Evolutionary conservation across 2,888 invertebrate species (phyloP).

Genomic region (Dynastes maya): DNA sequence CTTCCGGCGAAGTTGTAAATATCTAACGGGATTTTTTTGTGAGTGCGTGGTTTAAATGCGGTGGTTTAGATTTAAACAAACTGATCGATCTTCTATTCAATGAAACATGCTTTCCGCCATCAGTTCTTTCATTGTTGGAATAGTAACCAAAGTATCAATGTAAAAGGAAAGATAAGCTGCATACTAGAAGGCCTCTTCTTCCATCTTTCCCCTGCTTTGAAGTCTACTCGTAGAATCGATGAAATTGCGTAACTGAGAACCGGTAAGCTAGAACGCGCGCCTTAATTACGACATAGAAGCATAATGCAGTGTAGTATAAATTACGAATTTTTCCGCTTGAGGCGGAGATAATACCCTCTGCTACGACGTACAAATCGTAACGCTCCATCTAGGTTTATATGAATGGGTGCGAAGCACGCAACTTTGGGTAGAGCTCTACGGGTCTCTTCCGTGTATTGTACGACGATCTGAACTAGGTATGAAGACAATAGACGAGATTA

Average conservation of each 20-base stretch:
- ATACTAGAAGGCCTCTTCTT: not conserved
- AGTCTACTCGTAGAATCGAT: not conserved
- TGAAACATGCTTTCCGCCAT: no score
- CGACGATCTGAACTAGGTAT: no score
- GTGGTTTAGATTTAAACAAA: no score
- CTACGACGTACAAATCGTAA: conserved; percentile 3
- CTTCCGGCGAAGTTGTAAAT: no score
- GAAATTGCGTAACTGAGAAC: conserved; percentile 8
- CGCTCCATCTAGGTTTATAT: not conserved
- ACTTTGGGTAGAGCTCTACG: not conserved
- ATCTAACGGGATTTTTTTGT: no score
- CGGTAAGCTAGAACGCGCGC: conserved; percentile 7
- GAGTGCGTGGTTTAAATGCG: no score
- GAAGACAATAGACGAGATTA: no score
- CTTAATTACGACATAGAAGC: conserved; percentile 12
- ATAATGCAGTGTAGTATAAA: conserved; percentile 1
- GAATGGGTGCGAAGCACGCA: conserved; percentile 11
- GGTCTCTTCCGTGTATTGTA: conserved; percentile 13
- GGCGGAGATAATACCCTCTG: conserved; percentile 18
- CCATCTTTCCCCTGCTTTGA: not conserved
- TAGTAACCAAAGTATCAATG: no score
- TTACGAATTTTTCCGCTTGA: conserved; percentile 16
- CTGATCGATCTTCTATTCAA: no score
- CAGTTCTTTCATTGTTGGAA: no score
- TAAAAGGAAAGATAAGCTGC: not conserved